phyloP scores from a whole-genome alignment of 2,113 vertebrate genomes.

The Climacteris rufus region DNA sequence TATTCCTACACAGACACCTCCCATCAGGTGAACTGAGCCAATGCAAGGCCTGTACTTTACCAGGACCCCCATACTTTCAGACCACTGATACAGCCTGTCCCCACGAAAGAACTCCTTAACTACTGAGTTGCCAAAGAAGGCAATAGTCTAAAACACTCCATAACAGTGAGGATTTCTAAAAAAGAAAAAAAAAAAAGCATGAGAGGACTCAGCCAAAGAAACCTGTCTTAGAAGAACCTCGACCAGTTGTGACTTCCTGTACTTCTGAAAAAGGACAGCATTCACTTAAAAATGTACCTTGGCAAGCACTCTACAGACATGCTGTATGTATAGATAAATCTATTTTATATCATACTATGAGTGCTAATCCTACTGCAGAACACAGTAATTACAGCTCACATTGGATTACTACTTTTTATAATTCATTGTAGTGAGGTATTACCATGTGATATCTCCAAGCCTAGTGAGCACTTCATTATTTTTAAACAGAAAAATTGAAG shows the following conservation, averaged over 20 bases:
- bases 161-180: not conserved
- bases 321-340: slow-evolving; percentile 47
- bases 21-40: not conserved
- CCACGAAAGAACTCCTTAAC: not conserved
- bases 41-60: not conserved
- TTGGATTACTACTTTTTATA: slow-evolving; percentile 39
- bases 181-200: not conserved
- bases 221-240: not conserved
- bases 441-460: not conserved
- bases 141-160: not conserved
- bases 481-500: slow-evolving; percentile 22
- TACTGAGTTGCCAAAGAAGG: not conserved
- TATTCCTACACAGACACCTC: rapidly evolving
- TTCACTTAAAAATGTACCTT: not conserved
- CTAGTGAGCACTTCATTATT: not conserved
- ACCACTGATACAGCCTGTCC: not conserved
- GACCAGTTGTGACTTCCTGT: not conserved
- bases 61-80: not conserved
- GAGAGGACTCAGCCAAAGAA: not conserved
- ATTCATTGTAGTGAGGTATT: slow-evolving; percentile 21
- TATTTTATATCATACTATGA: slow-evolving; percentile 15
- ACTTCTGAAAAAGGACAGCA: not conserved
- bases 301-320: slow-evolving; percentile 16
- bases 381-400: slow-evolving; percentile 22
- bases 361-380: slow-evolving; percentile 30